phyloP scores from a whole-genome alignment of 2,113 vertebrate species.

The Phocoena sinus region DNA sequence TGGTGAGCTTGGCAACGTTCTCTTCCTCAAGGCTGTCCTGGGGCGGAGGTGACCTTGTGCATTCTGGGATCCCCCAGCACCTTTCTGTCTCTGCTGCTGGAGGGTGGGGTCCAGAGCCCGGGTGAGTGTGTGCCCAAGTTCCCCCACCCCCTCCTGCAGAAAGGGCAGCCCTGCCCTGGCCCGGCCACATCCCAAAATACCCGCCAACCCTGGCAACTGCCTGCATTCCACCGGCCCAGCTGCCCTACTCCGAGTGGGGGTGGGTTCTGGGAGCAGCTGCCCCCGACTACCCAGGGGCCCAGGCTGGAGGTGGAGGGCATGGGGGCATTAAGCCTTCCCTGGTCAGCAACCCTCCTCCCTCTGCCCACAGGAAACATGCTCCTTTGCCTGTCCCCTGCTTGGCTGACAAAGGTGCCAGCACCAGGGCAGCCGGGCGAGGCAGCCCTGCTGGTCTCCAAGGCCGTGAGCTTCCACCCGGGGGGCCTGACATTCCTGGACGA shows the following conservation, averaged over 20 bases:
- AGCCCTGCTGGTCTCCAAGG: conserved; percentile 80
- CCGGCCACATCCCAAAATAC: conserved; percentile 69
- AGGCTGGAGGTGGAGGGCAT: not conserved
- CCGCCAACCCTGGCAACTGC: conserved; percentile 42
- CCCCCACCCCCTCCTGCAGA: conserved; percentile 30
- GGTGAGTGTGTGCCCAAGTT: conserved; percentile 70
- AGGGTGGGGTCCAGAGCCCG: conserved; percentile 79
- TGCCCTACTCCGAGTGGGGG: conserved; percentile 23
- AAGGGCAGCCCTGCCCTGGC: conserved; percentile 53
- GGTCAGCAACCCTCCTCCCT: not conserved
- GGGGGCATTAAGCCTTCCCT: not conserved
- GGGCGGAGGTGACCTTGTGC: conserved; percentile 77
- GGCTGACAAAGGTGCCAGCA: conserved; percentile 78
- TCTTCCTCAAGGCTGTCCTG: conserved; percentile 64
- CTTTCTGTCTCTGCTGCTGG: conserved; percentile 79
- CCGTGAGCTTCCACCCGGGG: conserved; percentile 81
- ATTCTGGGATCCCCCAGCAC: conserved; percentile 80
- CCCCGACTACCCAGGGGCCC: not conserved
- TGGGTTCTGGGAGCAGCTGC: conserved; percentile 35
- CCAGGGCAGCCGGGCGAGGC: conserved; percentile 60
- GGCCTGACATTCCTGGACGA: conserved; percentile 81
- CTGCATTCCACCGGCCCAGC: conserved; percentile 41
- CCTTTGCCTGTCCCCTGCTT: conserved; percentile 83
- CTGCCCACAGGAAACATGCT: conserved; percentile 81
- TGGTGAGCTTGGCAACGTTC: not conserved